These are phyloP conservation scores for Hyposmocoma kahamanoa DNA, from an alignment of 1,140 invertebrate species.

Conservation along the genomic window DNA sequence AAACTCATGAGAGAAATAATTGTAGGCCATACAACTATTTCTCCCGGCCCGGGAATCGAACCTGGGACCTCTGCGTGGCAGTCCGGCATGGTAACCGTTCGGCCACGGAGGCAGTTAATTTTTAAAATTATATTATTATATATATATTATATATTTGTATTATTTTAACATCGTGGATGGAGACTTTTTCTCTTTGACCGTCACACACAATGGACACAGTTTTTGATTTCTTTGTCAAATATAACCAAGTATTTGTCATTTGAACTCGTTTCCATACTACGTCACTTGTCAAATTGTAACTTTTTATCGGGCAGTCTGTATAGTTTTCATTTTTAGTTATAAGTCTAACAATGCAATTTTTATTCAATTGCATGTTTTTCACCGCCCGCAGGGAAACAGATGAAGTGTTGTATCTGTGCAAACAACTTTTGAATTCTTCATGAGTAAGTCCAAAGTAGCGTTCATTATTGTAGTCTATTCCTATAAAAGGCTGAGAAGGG, in stretches of 20 bases:
- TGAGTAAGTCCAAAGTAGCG: conserved; percentile 8
- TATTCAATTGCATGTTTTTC: conserved; percentile 13
- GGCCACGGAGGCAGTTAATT: no score
- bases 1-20: no score
- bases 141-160: conserved; percentile 3
- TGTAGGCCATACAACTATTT: no score
- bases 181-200: conserved; percentile 5
- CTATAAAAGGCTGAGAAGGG: background rate
- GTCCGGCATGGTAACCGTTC: no score
- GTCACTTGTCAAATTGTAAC: background rate
- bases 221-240: conserved; percentile 1
- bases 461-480: conserved; percentile 11
- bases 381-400: conserved; percentile 12
- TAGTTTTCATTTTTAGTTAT: conserved; percentile 7
- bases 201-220: conserved; percentile 9
- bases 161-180: conserved; percentile 3
- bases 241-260: conserved; percentile 10
- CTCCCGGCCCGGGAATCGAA: no score
- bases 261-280: conserved; percentile 10
- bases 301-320: conserved; percentile 4
- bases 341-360: conserved; percentile 12
- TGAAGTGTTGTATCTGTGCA: conserved; percentile 1
- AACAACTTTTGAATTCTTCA: conserved; percentile 7
- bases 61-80: no score
- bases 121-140: no score